phyloP scores from a whole-genome alignment of 2,888 invertebrate genomes.

The Eupithecia tripunctaria region DNA sequence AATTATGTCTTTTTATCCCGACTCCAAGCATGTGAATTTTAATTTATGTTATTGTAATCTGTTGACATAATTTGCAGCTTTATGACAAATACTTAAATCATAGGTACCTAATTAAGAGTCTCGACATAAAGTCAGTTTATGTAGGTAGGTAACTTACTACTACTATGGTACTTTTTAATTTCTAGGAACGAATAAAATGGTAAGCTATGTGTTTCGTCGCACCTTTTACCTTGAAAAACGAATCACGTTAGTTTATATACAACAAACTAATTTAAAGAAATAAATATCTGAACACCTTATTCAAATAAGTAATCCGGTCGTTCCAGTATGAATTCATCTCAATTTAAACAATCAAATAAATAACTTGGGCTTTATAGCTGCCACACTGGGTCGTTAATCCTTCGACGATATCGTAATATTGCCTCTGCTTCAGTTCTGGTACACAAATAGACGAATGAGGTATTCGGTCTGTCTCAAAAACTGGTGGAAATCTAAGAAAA shows the following conservation, averaged over 20 bases:
- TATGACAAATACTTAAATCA: no score
- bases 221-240: background rate
- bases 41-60: no score
- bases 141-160: no score
- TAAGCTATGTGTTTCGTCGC: no score
- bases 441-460: conserved; percentile 29
- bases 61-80: no score
- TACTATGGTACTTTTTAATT: no score
- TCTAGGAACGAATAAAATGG: no score
- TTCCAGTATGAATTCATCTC: conserved; percentile 29
- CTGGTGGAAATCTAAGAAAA: background rate
- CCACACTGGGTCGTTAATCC: conserved; percentile 33
- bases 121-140: no score
- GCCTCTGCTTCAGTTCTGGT: conserved; percentile 11
- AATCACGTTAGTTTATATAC: background rate
- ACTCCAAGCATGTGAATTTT: no score
- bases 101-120: no score
- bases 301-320: conserved; percentile 18
- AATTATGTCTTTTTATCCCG: no score
- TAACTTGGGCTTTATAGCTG: conserved; percentile 29
- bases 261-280: conserved; percentile 18
- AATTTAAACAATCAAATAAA: conserved; percentile 31
- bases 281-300: conserved; percentile 23
- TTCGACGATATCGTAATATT: conserved; percentile 35
- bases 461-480: background rate